These are phyloP conservation scores for Riptortus pedestris DNA, from an alignment of 1,140 invertebrate species.

Conservation along the genomic window DNA sequence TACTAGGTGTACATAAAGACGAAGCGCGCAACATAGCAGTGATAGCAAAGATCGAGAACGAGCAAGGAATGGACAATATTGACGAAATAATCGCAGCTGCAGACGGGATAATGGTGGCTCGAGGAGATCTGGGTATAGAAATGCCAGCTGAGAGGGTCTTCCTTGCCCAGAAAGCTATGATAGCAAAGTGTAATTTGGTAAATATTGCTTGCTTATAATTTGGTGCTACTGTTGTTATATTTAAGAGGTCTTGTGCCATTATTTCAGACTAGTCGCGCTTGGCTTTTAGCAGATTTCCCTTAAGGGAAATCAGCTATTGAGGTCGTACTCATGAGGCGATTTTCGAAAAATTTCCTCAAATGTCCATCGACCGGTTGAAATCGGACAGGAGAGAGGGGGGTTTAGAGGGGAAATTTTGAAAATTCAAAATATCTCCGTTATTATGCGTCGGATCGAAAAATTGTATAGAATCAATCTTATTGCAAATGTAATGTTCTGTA, in stretches of 20 bases:
- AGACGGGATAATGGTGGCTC: conserved; percentile 94
- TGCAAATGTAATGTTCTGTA: no score
- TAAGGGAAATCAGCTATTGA: no score
- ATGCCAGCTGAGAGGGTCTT: conserved; percentile 98
- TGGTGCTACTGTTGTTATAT: not conserved
- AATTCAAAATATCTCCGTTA: no score
- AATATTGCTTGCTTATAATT: not conserved
- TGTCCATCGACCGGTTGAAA: no score
- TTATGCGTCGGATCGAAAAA: no score
- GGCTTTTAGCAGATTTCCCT: no score
- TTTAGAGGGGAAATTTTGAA: no score
- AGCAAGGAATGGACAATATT: conserved; percentile 86
- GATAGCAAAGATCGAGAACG: conserved; percentile 95
- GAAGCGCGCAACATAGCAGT: conserved; percentile 82
- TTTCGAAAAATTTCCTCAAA: no score
- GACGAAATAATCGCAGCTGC: conserved; percentile 88
- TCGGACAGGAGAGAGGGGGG: no score
- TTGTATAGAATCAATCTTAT: no score
- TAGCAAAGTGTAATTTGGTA: conserved; percentile 55
- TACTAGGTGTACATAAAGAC: conserved; percentile 60
- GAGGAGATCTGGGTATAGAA: conserved; percentile 93
- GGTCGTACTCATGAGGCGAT: no score
- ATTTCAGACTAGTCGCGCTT: no score
- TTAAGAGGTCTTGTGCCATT: not conserved
- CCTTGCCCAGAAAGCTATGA: conserved; percentile 94